Evolutionary conservation across 2,888 invertebrate species (phyloP).

Genomic region (Drosophila atroscutellata): DNA sequence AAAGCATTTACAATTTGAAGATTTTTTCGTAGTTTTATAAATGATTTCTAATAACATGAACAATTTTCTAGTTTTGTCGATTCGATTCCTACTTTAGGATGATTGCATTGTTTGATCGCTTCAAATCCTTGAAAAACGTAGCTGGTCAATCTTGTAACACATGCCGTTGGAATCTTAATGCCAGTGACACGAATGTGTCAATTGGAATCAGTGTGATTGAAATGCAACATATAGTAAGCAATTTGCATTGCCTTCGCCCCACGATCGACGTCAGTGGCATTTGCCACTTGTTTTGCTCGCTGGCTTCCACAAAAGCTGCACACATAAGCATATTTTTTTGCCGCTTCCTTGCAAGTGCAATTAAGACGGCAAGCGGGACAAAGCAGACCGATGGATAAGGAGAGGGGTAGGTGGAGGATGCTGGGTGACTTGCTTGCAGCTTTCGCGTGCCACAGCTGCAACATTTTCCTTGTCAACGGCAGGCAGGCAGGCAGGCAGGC

Average conservation of each 20-base stretch:
- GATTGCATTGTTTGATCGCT: neutral
- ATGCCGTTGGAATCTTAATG: neutral
- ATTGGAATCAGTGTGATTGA: conserved; percentile 4
- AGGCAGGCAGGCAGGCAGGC: conserved; percentile 23
- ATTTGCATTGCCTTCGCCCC: conserved; percentile 31
- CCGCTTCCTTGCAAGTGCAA: conserved; percentile 52
- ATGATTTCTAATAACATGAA: neutral
- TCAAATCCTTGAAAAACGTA: neutral
- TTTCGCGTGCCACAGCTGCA: conserved; percentile 71
- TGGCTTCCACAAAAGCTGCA: conserved; percentile 16
- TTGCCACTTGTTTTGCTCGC: conserved; percentile 43
- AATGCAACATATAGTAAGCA: conserved; percentile 21
- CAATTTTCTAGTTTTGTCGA: too few species aligned
- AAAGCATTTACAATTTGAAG: neutral
- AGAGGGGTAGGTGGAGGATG: neutral
- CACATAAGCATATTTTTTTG: conserved; percentile 40
- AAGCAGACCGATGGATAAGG: neutral
- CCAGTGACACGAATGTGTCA: neutral
- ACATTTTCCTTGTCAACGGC: conserved; percentile 74
- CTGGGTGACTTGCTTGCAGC: conserved; percentile 20
- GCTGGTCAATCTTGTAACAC: neutral
- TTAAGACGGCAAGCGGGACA: conserved; percentile 34
- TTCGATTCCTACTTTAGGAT: neutral
- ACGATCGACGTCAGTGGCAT: conserved; percentile 49
- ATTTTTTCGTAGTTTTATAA: neutral